Base-by-base conservation (phyloP, 2,888 invertebrate species). In the Listrodromus nycthemerus region DNA sequence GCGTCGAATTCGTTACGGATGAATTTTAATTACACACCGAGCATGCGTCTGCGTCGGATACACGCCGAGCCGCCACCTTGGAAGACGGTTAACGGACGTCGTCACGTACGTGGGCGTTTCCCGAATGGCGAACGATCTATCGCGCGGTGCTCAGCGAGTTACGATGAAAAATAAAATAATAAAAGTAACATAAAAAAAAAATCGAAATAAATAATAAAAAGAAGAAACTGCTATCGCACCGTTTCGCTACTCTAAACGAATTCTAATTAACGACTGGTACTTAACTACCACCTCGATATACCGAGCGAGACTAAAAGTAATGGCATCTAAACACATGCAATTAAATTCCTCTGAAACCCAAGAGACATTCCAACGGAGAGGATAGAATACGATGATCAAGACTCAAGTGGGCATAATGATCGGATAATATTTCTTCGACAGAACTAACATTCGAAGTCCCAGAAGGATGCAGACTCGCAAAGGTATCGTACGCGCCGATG, bases 21-120 rank as follows among this genome's bases (percentile, higher is more conserved):
- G 80, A 61, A 80, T 80, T 80, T 73, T 80, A 80, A 80, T 80
- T 73, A 80, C 66, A 50, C 55, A 73, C 73, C 67, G 24, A 55
- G 66, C 5, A 33, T 61, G 27, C 16, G 19, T 52, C n/a, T 52
- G 19, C 41, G 67, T 80, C 80, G 52, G 30, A 45, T 55, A 37
- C 30, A 10, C 19, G 78, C 66, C 24, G 30, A 27, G 55, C 21
- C 37, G 50, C 50, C 33, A 65, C 63, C 74, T 48, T 33, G 21
- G 27, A 66, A n/a, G 66, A 65, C 37, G n/a, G 37, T 78, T 52
- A 71, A 65, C 52, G 19, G 61, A 52, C 70, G 30, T 65, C 70
- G 78, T 78, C 78, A 71, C 70, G 78, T 70, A 37, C 48, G 63
- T 24, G 78, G 78, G 70, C 70, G 78, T 63, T 41, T 30, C 58